Percentiles rank a stretch among this genome's conserved stretches.
Conservation (phyloP, 2,797 vertebrate species). For the Sebastes glaucus region DNA sequence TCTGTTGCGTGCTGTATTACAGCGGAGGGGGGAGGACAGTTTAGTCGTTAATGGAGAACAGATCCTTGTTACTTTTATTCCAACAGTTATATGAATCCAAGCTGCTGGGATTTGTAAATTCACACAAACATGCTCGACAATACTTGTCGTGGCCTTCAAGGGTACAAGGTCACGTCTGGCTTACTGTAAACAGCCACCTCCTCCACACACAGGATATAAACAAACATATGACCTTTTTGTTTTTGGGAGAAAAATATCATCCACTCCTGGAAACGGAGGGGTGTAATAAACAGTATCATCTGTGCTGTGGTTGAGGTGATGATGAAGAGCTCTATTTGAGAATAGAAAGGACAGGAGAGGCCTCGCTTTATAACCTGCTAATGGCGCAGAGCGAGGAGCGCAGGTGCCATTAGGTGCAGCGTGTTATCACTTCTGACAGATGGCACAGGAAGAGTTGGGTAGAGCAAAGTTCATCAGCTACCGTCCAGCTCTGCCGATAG, state of each 20-base stretch:
- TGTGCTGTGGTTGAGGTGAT: slow-evolving; percentile 62
- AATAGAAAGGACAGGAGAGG: slow-evolving; percentile 23
- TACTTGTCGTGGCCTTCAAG: background rate
- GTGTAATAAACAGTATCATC: slow-evolving; percentile 51
- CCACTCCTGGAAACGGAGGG: slow-evolving; percentile 63
- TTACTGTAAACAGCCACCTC: background rate
- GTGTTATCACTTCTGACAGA: slow-evolving; percentile 73
- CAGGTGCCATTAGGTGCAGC: slow-evolving; percentile 55
- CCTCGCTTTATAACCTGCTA: slow-evolving; percentile 72
- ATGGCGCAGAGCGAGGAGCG: slow-evolving; percentile 51
- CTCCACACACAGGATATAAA: slow-evolving; percentile 5
- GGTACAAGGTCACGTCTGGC: background rate
- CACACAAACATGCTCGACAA: background rate
- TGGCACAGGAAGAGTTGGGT: slow-evolving; percentile 57
- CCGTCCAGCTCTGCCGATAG: slow-evolving; percentile 3
- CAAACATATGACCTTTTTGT: slow-evolving; percentile 28
- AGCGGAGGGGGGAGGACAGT: background rate
- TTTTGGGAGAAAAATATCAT: slow-evolving; percentile 53
- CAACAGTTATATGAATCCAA: background rate
- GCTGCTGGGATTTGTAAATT: slow-evolving; percentile 3
- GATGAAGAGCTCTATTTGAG: slow-evolving; percentile 61
- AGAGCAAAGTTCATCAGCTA: slow-evolving; percentile 43
- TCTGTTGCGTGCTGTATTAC: slow-evolving; percentile 31
- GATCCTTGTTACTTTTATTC: slow-evolving; percentile 1
- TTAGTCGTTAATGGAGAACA: slow-evolving; percentile 6